phyloP scores from a whole-genome alignment of 53 echinoderm and acorn worm genomes.

The Henricia sp. region DNA sequence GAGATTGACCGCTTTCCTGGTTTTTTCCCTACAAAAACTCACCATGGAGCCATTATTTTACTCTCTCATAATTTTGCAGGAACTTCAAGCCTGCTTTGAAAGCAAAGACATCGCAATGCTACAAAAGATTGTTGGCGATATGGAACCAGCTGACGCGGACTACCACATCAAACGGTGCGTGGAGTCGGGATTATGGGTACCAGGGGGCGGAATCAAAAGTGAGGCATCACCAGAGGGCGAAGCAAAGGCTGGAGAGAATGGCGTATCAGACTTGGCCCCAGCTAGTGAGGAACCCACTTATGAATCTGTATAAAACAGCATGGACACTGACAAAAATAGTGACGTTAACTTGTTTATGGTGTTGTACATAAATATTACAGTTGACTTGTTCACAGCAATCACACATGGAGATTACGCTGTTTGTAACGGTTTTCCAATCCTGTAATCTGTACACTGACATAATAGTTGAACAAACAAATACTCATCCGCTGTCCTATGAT shows the following conservation, averaged over 20 bases:
- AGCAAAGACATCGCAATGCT: constrained; percentile 78
- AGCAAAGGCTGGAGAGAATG: constrained; percentile 34
- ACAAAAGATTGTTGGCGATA: constrained; percentile 70
- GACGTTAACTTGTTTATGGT: no score
- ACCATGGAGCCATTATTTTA: background rate
- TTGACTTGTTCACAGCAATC: no score
- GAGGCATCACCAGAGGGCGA: constrained; percentile 16
- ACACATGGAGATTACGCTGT: no score
- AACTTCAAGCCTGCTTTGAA: constrained; percentile 90
- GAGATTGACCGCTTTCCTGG: no score
- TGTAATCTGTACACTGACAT: no score
- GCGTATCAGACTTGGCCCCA: background rate
- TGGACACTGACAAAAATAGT: no score
- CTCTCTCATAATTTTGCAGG: constrained; percentile 49
- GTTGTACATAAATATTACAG: no score
- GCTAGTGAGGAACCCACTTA: constrained; percentile 65
- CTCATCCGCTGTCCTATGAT: no score
- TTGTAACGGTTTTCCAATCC: no score
- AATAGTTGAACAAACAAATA: no score
- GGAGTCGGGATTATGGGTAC: constrained; percentile 96
- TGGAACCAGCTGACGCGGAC: constrained; percentile 77
- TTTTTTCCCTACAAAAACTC: no score
- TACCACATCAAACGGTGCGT: constrained; percentile 93
- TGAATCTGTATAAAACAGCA: constrained; percentile 36
- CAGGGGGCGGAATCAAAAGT: constrained; percentile 60